These are phyloP conservation scores for Babylonia areolata DNA, from an alignment of 1,140 invertebrate species.

Conservation along the genomic window DNA sequence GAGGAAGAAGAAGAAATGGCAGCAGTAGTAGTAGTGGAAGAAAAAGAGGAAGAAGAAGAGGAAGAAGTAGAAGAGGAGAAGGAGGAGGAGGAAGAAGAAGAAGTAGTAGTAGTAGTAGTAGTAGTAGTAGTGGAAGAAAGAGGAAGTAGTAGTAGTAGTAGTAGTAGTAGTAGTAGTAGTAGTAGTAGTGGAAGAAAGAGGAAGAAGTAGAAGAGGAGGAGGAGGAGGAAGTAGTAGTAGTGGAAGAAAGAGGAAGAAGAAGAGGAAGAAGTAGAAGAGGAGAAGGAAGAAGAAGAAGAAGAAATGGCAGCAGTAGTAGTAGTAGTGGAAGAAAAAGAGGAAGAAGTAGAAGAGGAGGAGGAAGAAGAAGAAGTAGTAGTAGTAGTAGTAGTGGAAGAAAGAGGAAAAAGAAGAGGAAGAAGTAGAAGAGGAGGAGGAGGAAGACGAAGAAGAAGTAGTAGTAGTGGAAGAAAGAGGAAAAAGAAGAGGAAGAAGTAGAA, in stretches of 20 bases:
- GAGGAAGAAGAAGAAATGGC: neutral
- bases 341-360: neutral
- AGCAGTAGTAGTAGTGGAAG: too few relatives aligned
- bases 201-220: slow-evolving; percentile 1
- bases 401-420: neutral
- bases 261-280: neutral
- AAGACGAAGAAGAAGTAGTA: neutral
- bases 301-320: neutral
- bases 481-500: neutral
- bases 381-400: neutral
- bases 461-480: neutral
- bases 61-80: too few relatives aligned
- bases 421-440: neutral
- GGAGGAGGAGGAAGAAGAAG: too few relatives aligned
- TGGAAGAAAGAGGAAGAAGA: slow-evolving; percentile 5
- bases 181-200: neutral
- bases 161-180: neutral
- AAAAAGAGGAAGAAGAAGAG: neutral
- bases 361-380: neutral
- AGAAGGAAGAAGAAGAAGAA: neutral
- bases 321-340: neutral
- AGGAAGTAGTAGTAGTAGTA: slow-evolving; percentile 3
- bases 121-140: neutral
- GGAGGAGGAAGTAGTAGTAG: neutral
- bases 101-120: too few relatives aligned